These are phyloP conservation scores for Haliaeetus leucogaster DNA, from an alignment of 2,113 vertebrate genomes.

Conservation along the genomic window DNA sequence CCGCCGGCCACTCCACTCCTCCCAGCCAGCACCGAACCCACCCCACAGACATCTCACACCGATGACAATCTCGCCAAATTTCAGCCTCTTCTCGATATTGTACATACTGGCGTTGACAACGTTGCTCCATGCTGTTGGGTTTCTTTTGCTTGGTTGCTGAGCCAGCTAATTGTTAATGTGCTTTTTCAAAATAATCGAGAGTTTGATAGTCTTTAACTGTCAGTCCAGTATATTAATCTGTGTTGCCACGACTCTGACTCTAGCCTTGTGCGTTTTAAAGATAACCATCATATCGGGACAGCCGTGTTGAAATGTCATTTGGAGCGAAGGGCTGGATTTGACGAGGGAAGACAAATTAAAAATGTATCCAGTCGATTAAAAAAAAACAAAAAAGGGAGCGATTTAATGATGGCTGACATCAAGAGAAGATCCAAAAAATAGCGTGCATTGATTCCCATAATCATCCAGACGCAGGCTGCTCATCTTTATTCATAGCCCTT, in stretches of 20 bases:
- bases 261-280: neutral
- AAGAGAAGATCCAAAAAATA: slow-evolving; percentile 2
- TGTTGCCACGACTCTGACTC: neutral
- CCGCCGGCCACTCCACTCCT: neutral
- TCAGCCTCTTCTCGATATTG: neutral
- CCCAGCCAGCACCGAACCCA: neutral
- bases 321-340: neutral
- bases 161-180: neutral
- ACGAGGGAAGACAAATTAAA: slow-evolving; percentile 21
- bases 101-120: accelerated
- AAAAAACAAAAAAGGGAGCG: neutral
- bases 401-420: slow-evolving; percentile 31
- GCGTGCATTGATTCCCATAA: slow-evolving; percentile 4
- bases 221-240: neutral
- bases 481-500: slow-evolving; percentile 56
- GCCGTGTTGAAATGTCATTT: accelerated
- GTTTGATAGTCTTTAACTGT: neutral
- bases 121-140: neutral
- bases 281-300: neutral
- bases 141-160: neutral
- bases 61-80: neutral
- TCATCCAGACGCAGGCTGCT: slow-evolving; percentile 39
- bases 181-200: neutral
- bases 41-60: neutral
- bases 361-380: slow-evolving; percentile 16